These are phyloP conservation scores for Netelia inedita DNA, from an alignment of 2,888 invertebrate genomes.

Conservation along the genomic window DNA sequence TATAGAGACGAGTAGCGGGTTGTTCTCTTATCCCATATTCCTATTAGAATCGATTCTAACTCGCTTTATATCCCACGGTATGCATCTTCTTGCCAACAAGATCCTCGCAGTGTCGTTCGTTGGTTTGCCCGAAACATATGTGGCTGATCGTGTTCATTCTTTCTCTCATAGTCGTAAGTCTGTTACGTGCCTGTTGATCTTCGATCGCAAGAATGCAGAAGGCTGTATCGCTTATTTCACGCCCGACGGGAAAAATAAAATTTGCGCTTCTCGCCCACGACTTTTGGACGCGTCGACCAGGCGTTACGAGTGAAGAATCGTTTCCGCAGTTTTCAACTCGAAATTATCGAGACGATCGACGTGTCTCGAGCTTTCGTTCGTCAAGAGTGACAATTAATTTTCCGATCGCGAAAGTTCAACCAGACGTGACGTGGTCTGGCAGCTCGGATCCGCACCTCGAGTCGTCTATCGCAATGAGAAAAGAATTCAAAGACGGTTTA, in stretches of 20 bases:
- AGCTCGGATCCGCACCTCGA: slow-evolving; percentile 24
- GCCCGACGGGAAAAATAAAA: slow-evolving; percentile 20
- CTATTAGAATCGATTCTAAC: slow-evolving; percentile 75
- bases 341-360: background rate
- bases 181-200: background rate
- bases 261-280: background rate
- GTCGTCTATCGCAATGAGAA: slow-evolving; percentile 49
- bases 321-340: background rate
- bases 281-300: background rate
- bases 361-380: background rate
- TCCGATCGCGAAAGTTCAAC: slow-evolving; percentile 27
- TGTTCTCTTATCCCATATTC: slow-evolving; percentile 79
- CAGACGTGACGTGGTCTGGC: slow-evolving; percentile 43
- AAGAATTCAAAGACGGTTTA: slow-evolving; percentile 42
- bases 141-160: slow-evolving; percentile 77
- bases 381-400: slow-evolving; percentile 8
- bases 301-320: background rate
- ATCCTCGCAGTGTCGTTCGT: slow-evolving; percentile 75
- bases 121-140: slow-evolving; percentile 76
- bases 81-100: slow-evolving; percentile 68
- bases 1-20: slow-evolving; percentile 23
- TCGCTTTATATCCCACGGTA: slow-evolving; percentile 62
- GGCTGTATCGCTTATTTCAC: slow-evolving; percentile 18
- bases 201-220: slow-evolving; percentile 19
- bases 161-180: slow-evolving; percentile 76